Base-by-base conservation (phyloP, 1,140 invertebrate genomes). In the Heliconius hewitsoni region DNA sequence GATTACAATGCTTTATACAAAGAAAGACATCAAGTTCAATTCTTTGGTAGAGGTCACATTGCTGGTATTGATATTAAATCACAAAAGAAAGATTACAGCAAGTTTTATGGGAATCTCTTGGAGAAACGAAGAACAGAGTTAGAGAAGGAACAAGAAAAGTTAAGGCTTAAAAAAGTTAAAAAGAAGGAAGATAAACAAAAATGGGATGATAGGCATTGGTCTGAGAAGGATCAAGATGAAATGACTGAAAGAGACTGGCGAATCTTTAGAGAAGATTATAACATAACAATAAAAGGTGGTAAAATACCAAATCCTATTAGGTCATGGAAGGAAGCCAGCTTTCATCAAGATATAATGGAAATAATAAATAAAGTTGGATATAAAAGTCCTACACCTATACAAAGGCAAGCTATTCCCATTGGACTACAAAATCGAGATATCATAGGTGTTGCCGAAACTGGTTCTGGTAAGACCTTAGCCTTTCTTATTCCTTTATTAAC, bases 231-330 rank as follows among this genome's bases (percentile, higher is more conserved):
- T 16, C 89, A 97, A 0, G 96, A 97, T 74, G 98, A 99, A 95
- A 99, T 99, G 99, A 99, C 98, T 13, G 99, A 99, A 91, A 96
- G 99, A 90, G 99, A 99, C 95, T 99, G 99, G 99, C 96, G 99
- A 91, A 99, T 99, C 86, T 99, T 99, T 89, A 96, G 99, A 81
- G 99, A 99, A 95, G 99, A 99, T 95, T 99, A 99, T 90, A 99
- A 99, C 90, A 99, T 99, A 71, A 98, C 98, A 6, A 99, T 99
- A 72, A 99, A 99, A 94, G 99, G 98, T 80, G 99, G 99, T 0
- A 97, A 96, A 88, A 99, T 99, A 88, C 99, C 99, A 6, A 98
- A 99, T 95, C 99, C 99, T 1, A 97, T 99, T 71, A 95, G 99
- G 19, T 97, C 96, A 52, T 99, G 99, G 99, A 97, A 97, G 82